These are phyloP conservation scores for Atherix ibis DNA, from an alignment of 2,888 invertebrate species.

Conservation along the genomic window DNA sequence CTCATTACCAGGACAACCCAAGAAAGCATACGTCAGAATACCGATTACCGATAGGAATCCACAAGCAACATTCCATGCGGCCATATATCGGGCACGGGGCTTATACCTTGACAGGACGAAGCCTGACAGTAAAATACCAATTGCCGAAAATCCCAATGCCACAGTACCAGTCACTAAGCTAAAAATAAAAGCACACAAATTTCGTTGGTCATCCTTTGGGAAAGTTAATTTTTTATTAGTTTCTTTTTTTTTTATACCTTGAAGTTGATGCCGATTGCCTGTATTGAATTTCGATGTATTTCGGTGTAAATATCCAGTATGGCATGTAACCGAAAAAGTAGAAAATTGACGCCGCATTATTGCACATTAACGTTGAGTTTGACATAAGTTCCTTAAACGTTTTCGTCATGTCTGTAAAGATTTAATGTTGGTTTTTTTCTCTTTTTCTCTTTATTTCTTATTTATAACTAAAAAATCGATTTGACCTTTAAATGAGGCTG, in stretches of 20 bases:
- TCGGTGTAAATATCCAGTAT: constrained; percentile 67
- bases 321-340: constrained; percentile 57
- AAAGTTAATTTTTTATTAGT: not conserved
- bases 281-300: constrained; percentile 71
- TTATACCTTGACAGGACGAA: constrained; percentile 48
- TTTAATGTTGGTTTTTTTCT: no score
- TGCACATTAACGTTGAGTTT: constrained; percentile 53
- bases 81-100: constrained; percentile 47
- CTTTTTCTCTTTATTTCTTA: no score
- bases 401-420: constrained; percentile 40
- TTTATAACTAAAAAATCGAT: no score
- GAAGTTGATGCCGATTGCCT: constrained; percentile 58
- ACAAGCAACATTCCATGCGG: constrained; percentile 52
- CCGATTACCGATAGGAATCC: constrained; percentile 45
- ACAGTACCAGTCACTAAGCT: constrained; percentile 58
- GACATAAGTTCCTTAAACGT: constrained; percentile 46
- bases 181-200: constrained; percentile 7
- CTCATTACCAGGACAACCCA: constrained; percentile 49
- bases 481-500: constrained; percentile 32
- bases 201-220: no score
- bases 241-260: constrained; percentile 18
- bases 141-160: constrained; percentile 50
- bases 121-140: constrained; percentile 51
- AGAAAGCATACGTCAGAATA: constrained; percentile 46
- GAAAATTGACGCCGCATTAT: constrained; percentile 56